These are phyloP conservation scores for Himalopsyche anomala DNA, from an alignment of 2,888 invertebrate species.

Conservation along the genomic window DNA sequence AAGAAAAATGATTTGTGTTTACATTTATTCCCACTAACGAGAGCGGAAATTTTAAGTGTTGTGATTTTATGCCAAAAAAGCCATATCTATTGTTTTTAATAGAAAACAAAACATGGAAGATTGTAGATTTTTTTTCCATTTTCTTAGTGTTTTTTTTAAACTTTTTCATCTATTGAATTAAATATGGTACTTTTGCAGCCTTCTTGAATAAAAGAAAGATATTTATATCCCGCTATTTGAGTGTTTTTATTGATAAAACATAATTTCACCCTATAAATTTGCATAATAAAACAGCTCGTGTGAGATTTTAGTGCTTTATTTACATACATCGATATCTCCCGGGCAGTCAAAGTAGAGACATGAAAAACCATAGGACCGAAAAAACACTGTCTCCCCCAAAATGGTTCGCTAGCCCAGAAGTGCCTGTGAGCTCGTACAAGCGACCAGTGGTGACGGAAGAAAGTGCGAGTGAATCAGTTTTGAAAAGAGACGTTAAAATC, in stretches of 20 bases:
- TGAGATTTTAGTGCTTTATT: neutral
- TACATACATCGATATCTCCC: neutral
- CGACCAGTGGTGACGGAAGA: neutral
- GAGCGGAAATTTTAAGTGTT: no score
- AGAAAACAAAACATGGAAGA: no score
- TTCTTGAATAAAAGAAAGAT: no score
- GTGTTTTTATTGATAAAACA: neutral
- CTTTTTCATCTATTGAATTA: no score
- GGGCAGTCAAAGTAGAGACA: neutral
- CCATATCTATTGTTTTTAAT: no score
- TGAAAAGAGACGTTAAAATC: neutral
- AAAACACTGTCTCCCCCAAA: neutral
- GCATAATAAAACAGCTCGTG: neutral
- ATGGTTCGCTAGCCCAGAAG: neutral
- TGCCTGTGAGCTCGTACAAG: neutral
- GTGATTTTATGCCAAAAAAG: no score
- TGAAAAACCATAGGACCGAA: neutral
- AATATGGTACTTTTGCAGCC: no score
- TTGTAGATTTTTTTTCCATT: no score
- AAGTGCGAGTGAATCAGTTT: neutral
- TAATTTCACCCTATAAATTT: neutral
- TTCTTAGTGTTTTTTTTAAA: no score
- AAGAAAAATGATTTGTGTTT: no score
- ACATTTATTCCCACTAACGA: no score
- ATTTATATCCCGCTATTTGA: no score